Evolutionary conservation across 2,113 vertebrate species (phyloP).

Genomic region (Myiopsitta monachus): DNA sequence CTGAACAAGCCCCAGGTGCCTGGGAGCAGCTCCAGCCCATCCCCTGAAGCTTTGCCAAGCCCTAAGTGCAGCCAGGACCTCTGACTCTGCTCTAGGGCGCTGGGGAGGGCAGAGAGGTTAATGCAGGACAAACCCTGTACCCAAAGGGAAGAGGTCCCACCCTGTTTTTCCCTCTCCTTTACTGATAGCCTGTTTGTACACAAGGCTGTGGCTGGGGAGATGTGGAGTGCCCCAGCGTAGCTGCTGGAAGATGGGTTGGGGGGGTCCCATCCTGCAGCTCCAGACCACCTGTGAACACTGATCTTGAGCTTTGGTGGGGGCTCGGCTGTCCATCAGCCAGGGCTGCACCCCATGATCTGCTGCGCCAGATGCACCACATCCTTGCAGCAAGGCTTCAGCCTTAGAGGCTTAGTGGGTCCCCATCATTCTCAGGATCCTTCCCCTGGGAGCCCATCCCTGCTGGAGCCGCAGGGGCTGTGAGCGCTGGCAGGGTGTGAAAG

Average conservation of each 20-base stretch:
- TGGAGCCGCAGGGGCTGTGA: background rate
- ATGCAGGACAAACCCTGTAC: background rate
- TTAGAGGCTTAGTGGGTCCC: background rate
- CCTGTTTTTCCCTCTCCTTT: background rate
- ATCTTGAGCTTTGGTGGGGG: background rate
- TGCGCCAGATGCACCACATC: fast-evolving
- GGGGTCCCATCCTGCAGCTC: background rate
- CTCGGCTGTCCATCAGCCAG: background rate
- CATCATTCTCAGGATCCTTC: background rate
- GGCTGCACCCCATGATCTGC: background rate
- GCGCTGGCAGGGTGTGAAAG: background rate
- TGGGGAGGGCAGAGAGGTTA: background rate
- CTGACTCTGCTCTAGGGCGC: background rate
- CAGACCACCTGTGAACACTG: background rate
- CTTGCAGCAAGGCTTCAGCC: background rate
- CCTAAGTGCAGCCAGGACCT: background rate
- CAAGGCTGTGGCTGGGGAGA: background rate
- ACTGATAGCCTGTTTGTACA: background rate
- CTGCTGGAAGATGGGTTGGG: background rate
- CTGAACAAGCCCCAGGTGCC: background rate
- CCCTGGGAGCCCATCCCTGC: background rate
- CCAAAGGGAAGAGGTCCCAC: background rate
- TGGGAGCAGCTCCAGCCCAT: background rate
- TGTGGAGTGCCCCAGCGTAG: too few relatives aligned
- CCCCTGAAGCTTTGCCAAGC: background rate